phyloP scores from a whole-genome alignment of 2,888 invertebrate genomes.

The Nineta flava region DNA sequence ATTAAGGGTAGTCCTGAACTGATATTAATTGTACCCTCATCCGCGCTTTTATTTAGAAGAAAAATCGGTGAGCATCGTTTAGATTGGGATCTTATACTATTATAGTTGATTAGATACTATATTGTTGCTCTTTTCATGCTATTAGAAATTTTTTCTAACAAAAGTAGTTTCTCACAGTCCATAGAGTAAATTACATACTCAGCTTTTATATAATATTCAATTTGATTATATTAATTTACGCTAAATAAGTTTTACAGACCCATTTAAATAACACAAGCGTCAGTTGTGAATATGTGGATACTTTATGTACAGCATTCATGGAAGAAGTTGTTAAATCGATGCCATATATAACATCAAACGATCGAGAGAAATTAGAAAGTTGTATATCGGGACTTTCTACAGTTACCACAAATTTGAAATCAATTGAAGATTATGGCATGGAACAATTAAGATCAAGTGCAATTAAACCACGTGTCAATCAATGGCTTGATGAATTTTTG shows the following conservation, averaged over 20 bases:
- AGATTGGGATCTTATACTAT: no score
- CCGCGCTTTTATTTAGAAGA: no score
- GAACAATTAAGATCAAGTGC: conserved; percentile 63
- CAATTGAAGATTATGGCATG: conserved; percentile 62
- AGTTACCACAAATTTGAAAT: conserved; percentile 40
- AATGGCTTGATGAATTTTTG: conserved; percentile 69
- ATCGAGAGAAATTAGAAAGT: conserved; percentile 55
- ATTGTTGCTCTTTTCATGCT: no score
- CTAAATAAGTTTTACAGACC: conserved; percentile 33
- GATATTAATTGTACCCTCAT: no score
- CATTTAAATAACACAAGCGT: conserved; percentile 83
- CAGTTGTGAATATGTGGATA: conserved; percentile 80
- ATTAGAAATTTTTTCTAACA: no score
- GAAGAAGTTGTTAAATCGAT: conserved; percentile 49
- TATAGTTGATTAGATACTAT: no score
- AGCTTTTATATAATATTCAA: no score
- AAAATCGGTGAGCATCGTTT: no score
- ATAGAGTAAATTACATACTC: no score
- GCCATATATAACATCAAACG: conserved; percentile 41
- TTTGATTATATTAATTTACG: no score
- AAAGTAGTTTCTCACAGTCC: no score
- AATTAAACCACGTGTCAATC: conserved; percentile 69
- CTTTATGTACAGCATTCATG: conserved; percentile 61
- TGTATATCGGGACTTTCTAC: conserved; percentile 45
- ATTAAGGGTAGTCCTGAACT: no score